Base-by-base conservation (phyloP, 2,888 invertebrate genomes). In the Hemaris fuciformis region DNA sequence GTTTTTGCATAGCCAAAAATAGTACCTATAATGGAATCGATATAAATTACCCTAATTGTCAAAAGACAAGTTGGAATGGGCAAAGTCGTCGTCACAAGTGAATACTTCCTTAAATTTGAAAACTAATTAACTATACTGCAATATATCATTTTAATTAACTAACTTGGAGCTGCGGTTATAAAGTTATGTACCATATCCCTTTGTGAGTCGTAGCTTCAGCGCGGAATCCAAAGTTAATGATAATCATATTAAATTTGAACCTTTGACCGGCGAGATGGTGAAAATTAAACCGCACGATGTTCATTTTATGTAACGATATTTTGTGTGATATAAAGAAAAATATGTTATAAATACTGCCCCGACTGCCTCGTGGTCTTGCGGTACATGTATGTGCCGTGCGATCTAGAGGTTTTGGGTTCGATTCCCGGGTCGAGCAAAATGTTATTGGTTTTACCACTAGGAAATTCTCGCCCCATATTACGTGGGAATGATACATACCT, bases 171-270 rank as follows among this genome's bases (percentile, higher is more conserved):
- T 53, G 31, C 31, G 53, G 53, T 53, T 57, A 57, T 57, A 34
- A 57, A 38, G 41, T 57, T 57, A 57, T 22, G 60, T 59, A 41
- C 25, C 48, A 25, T 60, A 60, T 48, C 48, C 60, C 60, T 60
- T 60, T 38, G 48, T 23, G 60, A 48, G 60, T 48, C 13, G 38
- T 10, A 75, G 71, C 68, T 76, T 67, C 70, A 73, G 68, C 72
- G 68, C 72, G 67, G 66, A 64, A 75, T 77, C 73, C 73, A 78
- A 79, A 76, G 79, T 81, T 82, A 79, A 83, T 81, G 79, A 76
- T 75, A 75, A 79, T 82, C 77, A 78, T 73, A 77, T 81, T 81
- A 76, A 79, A 71, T 75, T 77, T 71, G 66, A 74, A 80, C 79
- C 82, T 84, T 78, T 79, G 80, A 78, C 80, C 80, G 72, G 61